phyloP scores from a whole-genome alignment of 2,888 invertebrate genomes.

The Caenorhabditis macrosperma region DNA sequence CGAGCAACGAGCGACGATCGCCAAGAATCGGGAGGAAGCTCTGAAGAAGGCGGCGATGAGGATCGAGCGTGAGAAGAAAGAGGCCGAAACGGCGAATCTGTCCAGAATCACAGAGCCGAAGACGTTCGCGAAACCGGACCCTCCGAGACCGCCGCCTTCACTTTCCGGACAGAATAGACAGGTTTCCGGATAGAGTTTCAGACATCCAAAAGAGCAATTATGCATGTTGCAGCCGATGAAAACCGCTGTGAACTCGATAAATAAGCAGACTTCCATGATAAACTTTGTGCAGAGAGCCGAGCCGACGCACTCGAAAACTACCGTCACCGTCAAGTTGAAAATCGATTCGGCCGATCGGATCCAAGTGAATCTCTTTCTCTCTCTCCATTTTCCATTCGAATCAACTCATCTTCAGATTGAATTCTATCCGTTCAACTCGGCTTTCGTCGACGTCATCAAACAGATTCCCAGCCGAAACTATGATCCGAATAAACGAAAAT shows the following conservation, averaged over 20 bases:
- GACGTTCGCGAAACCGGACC: neutral
- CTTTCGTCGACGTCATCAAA: slow-evolving; percentile 63
- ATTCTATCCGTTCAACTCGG: slow-evolving; percentile 66
- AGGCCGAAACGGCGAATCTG: neutral
- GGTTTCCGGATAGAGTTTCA: neutral
- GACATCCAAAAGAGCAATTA: neutral
- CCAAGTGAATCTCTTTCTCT: neutral
- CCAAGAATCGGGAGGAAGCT: slow-evolving; percentile 67
- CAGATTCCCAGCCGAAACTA: slow-evolving; percentile 56
- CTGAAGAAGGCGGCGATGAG: slow-evolving; percentile 49
- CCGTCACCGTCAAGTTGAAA: slow-evolving; percentile 45
- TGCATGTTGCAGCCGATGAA: slow-evolving; percentile 36
- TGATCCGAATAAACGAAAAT: slow-evolving; percentile 40
- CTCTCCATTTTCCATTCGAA: neutral
- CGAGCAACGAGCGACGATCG: slow-evolving; percentile 62
- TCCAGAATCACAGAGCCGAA: neutral
- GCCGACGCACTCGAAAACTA: slow-evolving; percentile 18
- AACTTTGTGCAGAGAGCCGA: slow-evolving; percentile 28
- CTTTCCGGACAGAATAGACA: neutral
- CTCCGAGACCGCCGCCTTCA: slow-evolving; percentile 5
- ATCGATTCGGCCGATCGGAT: slow-evolving; percentile 25
- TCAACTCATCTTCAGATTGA: slow-evolving; percentile 54
- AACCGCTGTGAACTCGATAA: slow-evolving; percentile 8
- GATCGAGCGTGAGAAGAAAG: slow-evolving; percentile 36
- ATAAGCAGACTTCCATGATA: slow-evolving; percentile 34